phyloP scores from a whole-genome alignment of 2,888 invertebrate species.

The Nephrotoma guestfalica region DNA sequence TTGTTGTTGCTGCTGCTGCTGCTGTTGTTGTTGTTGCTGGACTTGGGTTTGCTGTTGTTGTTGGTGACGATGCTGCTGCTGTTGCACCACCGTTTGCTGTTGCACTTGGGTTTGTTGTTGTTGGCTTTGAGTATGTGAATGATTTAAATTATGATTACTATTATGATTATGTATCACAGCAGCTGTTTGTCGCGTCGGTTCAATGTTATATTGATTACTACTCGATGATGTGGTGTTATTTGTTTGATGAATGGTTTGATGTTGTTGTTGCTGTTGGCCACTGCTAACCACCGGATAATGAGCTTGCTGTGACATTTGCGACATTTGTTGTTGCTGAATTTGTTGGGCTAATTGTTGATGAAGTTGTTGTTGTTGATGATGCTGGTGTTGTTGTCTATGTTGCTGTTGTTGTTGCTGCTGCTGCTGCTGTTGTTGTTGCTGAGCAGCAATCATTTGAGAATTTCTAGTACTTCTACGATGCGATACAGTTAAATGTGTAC shows the following conservation, averaged over 20 bases:
- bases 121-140: slow-evolving; percentile 19
- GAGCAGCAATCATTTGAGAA: slow-evolving; percentile 12
- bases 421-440: slow-evolving; percentile 17
- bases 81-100: slow-evolving; percentile 20
- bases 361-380: slow-evolving; percentile 17
- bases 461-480: slow-evolving; percentile 17
- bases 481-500: slow-evolving; percentile 27
- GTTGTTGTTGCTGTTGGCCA: slow-evolving; percentile 19
- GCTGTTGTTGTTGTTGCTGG: slow-evolving; percentile 12
- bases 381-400: slow-evolving; percentile 22
- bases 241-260: slow-evolving; percentile 6
- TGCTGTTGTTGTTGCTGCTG: slow-evolving; percentile 20
- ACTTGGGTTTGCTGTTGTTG: slow-evolving; percentile 14
- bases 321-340: slow-evolving; percentile 25
- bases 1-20: slow-evolving; percentile 21
- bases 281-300: slow-evolving; percentile 21
- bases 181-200: slow-evolving; percentile 11
- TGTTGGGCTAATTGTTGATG: slow-evolving; percentile 16
- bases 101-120: slow-evolving; percentile 15
- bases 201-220: slow-evolving; percentile 13
- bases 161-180: slow-evolving; percentile 6
- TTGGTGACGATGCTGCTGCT: slow-evolving; percentile 17
- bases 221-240: slow-evolving; percentile 12
- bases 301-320: slow-evolving; percentile 29
- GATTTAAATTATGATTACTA: slow-evolving; percentile 11